A percentile compares a stretch with the other conserved stretches of the same genome.
These are phyloP conservation scores for Henricia sp. DNA, from an alignment of 53 echinoderm and acorn worm genomes.

Conservation along the genomic window DNA sequence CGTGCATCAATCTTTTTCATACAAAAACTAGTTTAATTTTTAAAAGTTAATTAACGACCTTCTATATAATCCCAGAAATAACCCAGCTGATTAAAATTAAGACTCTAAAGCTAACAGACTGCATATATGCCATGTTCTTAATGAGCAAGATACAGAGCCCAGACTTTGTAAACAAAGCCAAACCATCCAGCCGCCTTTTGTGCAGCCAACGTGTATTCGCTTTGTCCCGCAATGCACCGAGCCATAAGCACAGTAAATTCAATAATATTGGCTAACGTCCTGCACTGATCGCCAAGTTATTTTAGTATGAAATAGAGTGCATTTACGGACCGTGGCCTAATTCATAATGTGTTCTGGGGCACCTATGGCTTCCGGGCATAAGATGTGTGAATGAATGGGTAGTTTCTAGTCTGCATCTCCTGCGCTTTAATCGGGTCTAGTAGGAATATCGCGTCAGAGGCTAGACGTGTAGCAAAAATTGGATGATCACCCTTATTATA, in stretches of 20 bases:
- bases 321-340: slow-evolving; percentile 58
- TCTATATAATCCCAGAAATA: too few species aligned
- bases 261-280: slow-evolving; percentile 60
- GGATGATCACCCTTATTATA: slow-evolving; percentile 1
- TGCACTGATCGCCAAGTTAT: slow-evolving; percentile 55
- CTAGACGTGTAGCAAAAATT: too few species aligned
- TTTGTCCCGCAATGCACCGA: slow-evolving; percentile 47
- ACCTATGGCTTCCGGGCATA: slow-evolving; percentile 48
- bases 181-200: not conserved
- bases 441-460: not conserved
- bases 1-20: too few species aligned
- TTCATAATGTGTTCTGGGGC: slow-evolving; percentile 52
- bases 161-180: slow-evolving; percentile 53
- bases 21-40: too few species aligned
- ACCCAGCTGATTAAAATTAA: too few species aligned
- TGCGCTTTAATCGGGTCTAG: not conserved
- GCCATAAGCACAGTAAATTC: slow-evolving; percentile 59
- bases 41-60: too few species aligned
- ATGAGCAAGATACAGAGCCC: slow-evolving; percentile 16
- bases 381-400: slow-evolving; percentile 30
- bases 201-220: slow-evolving; percentile 24
- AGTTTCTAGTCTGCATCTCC: not conserved
- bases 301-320: slow-evolving; percentile 58
- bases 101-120: too few species aligned
- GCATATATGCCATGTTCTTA: too few species aligned